Evolutionary conservation across 2,797 vertebrate species (phyloP).

Genomic region (Neosalanx taihuensis): DNA sequence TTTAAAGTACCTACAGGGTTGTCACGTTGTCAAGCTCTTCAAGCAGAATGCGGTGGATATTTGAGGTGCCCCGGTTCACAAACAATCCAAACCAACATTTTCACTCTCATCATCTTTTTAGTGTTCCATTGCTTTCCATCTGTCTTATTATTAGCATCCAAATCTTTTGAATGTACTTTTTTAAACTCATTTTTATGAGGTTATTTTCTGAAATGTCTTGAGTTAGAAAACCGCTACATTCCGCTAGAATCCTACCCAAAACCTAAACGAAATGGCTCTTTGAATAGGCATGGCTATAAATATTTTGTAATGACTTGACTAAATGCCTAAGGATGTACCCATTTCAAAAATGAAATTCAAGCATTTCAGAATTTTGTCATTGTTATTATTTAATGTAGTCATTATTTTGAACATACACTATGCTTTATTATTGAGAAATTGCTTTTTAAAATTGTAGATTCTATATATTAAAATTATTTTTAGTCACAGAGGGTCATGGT

Average conservation of each 20-base stretch:
- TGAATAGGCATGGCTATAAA: slow-evolving; percentile 20
- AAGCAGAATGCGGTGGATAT: slow-evolving; percentile 20
- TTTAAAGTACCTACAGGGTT: slow-evolving; percentile 18
- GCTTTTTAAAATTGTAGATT: slow-evolving; percentile 43
- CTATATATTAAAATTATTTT: slow-evolving; percentile 35
- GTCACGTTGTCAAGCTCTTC: slow-evolving; percentile 21
- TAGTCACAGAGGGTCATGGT: slow-evolving; percentile 28
- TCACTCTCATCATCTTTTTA: slow-evolving; percentile 31
- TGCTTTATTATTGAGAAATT: slow-evolving; percentile 39
- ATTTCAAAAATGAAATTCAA: neutral
- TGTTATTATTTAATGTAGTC: slow-evolving; percentile 41
- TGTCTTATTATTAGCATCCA: slow-evolving; percentile 33
- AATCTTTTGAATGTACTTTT: slow-evolving; percentile 21
- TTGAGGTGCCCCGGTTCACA: slow-evolving; percentile 22
- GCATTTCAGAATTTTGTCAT: slow-evolving; percentile 60
- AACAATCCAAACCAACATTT: slow-evolving; percentile 22
- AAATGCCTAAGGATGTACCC: neutral
- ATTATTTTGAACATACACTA: slow-evolving; percentile 42
- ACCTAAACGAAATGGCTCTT: neutral
- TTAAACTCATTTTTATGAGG: slow-evolving; percentile 33
- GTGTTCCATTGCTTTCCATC: slow-evolving; percentile 41
- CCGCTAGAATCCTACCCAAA: too few relatives aligned
- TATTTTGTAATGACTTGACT: slow-evolving; percentile 18
- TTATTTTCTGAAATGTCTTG: slow-evolving; percentile 70
- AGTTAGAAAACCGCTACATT: neutral